Evolutionary conservation across 2,888 invertebrate species (phyloP).

Genomic region (Julus scandinavius): DNA sequence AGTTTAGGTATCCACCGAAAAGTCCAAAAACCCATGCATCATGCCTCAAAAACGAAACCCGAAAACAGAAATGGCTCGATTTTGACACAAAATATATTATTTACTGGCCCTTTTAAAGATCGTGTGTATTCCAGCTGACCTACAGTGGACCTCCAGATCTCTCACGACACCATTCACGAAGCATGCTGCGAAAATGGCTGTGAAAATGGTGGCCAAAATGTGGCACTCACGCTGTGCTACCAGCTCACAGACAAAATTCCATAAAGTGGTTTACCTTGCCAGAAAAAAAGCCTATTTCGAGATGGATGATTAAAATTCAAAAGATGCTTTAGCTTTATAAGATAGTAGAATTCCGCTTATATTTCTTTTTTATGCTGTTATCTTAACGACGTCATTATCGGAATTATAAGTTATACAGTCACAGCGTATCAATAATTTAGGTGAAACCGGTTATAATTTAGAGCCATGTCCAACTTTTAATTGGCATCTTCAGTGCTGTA

Average conservation of each 20-base stretch:
- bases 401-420: constrained; percentile 30
- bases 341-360: constrained; percentile 18
- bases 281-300: constrained; percentile 13
- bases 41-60: not conserved
- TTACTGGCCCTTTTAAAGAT: constrained; percentile 31
- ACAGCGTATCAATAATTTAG: constrained; percentile 26
- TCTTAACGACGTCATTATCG: constrained; percentile 43
- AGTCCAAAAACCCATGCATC: constrained; percentile 14
- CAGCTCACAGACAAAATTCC: constrained; percentile 50
- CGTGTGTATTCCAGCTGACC: not conserved
- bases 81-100: constrained; percentile 39
- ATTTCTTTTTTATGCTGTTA: not conserved
- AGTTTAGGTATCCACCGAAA: not conserved
- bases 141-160: constrained; percentile 26
- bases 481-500: constrained; percentile 26
- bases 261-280: constrained; percentile 52
- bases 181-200: constrained; percentile 37
- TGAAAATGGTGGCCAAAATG: constrained; percentile 48
- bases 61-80: constrained; percentile 10
- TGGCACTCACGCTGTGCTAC: constrained; percentile 50
- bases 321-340: constrained; percentile 5
- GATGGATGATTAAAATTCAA: constrained; percentile 34
- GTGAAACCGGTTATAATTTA: constrained; percentile 40
- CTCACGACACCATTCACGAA: not conserved
- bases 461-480: constrained; percentile 9